Evolutionary conservation across 2,797 vertebrate genomes (phyloP).

Genomic region (Emys orbicularis): DNA sequence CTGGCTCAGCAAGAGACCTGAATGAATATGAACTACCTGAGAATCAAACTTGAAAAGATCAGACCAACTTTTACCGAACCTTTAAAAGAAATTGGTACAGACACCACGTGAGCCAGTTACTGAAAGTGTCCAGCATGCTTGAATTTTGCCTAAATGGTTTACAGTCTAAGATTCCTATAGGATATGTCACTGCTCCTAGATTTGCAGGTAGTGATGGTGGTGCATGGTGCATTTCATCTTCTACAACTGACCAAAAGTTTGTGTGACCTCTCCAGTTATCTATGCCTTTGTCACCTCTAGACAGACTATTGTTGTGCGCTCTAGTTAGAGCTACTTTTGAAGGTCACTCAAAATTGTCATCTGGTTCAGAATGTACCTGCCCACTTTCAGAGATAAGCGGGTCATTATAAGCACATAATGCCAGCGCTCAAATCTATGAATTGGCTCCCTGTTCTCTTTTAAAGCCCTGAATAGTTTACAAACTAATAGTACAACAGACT

Average conservation of each 20-base stretch:
- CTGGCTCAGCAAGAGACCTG: slow-evolving; percentile 23
- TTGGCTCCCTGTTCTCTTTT: not conserved
- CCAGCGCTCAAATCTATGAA: not conserved
- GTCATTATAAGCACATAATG: not conserved
- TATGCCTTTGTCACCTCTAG: not conserved
- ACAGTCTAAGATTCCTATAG: not conserved
- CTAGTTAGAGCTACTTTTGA: not conserved
- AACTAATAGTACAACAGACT: not conserved
- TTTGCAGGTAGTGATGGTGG: not conserved
- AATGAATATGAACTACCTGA: not conserved
- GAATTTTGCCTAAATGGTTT: not conserved
- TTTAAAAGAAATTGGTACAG: not conserved
- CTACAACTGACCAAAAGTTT: not conserved
- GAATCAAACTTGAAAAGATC: slow-evolving; percentile 32
- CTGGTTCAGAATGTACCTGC: not conserved
- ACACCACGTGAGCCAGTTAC: not conserved
- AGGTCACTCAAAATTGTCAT: not conserved
- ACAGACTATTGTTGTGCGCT: not conserved
- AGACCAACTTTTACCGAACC: slow-evolving; percentile 21
- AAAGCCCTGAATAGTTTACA: not conserved
- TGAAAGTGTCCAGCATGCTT: not conserved
- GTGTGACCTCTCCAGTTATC: not conserved
- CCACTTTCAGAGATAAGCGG: not conserved
- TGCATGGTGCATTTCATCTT: not conserved
- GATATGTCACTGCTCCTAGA: not conserved